Evolutionary conservation across 1,140 invertebrate species (phyloP), one percentile per base, ranked within the genome.

Genomic region (Pachyrhynchus sulphureomaculatus): DNA sequence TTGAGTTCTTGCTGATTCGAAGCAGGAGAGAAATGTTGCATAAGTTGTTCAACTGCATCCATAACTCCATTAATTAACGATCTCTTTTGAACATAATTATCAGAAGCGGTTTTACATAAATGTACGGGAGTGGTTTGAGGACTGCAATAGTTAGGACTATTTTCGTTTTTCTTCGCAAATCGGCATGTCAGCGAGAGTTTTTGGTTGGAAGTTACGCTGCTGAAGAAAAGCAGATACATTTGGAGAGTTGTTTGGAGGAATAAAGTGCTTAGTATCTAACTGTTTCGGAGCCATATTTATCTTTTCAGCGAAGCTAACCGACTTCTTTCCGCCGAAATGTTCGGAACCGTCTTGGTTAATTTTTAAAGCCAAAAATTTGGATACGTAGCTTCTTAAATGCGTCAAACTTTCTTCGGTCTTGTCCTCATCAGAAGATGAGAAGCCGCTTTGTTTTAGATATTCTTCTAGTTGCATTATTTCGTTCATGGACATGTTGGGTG

Each of bases 381-480:
- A 82, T 53, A 88, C 88, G 72, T 86, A 88, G 71, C 83, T 88
- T 75, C 80, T 82, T 71, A 85, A 82, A 80, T 83, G 88, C 68
- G 81, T 81, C 69, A 84, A 81, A 66, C 83, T 81, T 73, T 83
- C 83, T 67, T 86, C 84, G 60, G 82, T 82, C 72, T 83, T 82
- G 17, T 82, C 84, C 42, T 87, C 84, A 71, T 84, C 84, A 67
- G 85, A 85, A 53, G 84, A 84, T 24, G 82, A 86, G 51, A 88
- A 82, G 18, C 86, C 87, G 68, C 87, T 89, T 33, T 84, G 81
- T 74, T 87, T 88, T 33, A 90, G 75, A 67, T 88, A 88, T 60
- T 90, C 87, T 73, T 89, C 87, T 45, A 89, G 71, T 67, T 88
- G 85, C 52, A 83, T 82, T 15, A 88, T 78, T 57, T 87, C 86